Base-by-base conservation (phyloP, 53 echinoderm and acorn worm species). In the Antedon mediterranea region DNA sequence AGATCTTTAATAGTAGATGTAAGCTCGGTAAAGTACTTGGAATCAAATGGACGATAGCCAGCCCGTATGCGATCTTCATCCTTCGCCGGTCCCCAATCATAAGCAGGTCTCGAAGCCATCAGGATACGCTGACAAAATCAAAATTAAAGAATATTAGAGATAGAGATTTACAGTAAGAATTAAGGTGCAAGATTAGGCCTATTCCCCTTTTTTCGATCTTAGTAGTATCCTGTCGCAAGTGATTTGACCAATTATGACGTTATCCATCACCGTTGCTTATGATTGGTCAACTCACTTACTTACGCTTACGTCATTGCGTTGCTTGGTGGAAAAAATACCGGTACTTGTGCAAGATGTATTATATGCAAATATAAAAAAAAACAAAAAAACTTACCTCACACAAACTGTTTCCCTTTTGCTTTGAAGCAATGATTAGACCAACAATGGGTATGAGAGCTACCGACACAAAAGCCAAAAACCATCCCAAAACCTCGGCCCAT, bases 51-150 rank as follows among this genome's bases (percentile, higher is more conserved):
- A 27, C 31, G 26, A 78, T 97, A 97, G 0, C 89, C 97, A 26
- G 91, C 89, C 4, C 23, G 72, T 34, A 88, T 76, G 15, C 97
- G 90, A 80, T 97, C 81, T 13, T 80, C 83, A 43, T 91, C 88
- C 8, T 84, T 42, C 5, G 92, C 89, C 3, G 97, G 97, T 29
- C 97, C 97, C 97, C 97, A 97, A 29, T 85, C 88, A 73, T 77
- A 75, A 0, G 92, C 32, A 4, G 97, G 92, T 30, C 76, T 83
- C 9, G 84, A 30, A 23, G 87, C 75, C 71, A 73, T 79, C 27
- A 42, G 34, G 34, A 97, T 11, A 71, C 92, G 84, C 97, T 97
- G 85, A 31, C 30, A 43, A 32, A n/a, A 29, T 30, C 3, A 74
- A 31, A 44, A 41, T 41, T 41, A 41, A 13, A 41, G 41, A 41